Percentiles rank a stretch among this genome's conserved stretches.
Conservation (phyloP, 2,888 invertebrate species). For the Scaptomyza flava region DNA sequence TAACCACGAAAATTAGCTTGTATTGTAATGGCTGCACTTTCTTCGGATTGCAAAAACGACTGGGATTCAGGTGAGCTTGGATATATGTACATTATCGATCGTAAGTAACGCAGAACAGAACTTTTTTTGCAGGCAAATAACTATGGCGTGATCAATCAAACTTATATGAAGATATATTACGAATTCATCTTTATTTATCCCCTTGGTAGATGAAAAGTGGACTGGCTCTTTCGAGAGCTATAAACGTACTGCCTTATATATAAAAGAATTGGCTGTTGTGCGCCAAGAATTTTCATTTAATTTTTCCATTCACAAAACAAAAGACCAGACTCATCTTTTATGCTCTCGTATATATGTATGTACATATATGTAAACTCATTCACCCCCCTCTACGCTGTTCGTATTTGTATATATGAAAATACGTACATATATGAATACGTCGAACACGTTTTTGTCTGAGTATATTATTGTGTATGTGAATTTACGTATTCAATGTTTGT, state of each 20-base stretch:
- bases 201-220: slow-evolving; percentile 22
- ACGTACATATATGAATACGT: slow-evolving; percentile 13
- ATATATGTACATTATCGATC: slow-evolving; percentile 84
- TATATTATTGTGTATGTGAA: slow-evolving; percentile 38
- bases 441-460: slow-evolving; percentile 20
- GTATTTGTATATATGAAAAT: slow-evolving; percentile 37
- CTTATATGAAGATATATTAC: slow-evolving; percentile 1
- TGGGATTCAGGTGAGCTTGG: slow-evolving; percentile 84
- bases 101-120: slow-evolving; percentile 31
- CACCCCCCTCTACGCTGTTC: slow-evolving; percentile 29
- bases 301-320: slow-evolving; percentile 73
- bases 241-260: slow-evolving; percentile 64
- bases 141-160: not conserved
- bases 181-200: slow-evolving; percentile 27
- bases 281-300: slow-evolving; percentile 69
- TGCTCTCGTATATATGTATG: slow-evolving; percentile 36
- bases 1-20: slow-evolving; percentile 87
- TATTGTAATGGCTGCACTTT: slow-evolving; percentile 86
- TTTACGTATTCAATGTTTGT: slow-evolving; percentile 42
- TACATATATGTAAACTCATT: slow-evolving; percentile 18
- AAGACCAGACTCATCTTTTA: slow-evolving; percentile 59
- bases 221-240: slow-evolving; percentile 67
- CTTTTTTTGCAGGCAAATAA: slow-evolving; percentile 1
- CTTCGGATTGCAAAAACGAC: slow-evolving; percentile 78
- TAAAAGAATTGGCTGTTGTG: slow-evolving; percentile 65